A percentile compares a stretch with the other conserved stretches of the same genome.
phyloP scores from a whole-genome alignment of 2,113 vertebrate species.

The Thamnaconus septentrionalis region DNA sequence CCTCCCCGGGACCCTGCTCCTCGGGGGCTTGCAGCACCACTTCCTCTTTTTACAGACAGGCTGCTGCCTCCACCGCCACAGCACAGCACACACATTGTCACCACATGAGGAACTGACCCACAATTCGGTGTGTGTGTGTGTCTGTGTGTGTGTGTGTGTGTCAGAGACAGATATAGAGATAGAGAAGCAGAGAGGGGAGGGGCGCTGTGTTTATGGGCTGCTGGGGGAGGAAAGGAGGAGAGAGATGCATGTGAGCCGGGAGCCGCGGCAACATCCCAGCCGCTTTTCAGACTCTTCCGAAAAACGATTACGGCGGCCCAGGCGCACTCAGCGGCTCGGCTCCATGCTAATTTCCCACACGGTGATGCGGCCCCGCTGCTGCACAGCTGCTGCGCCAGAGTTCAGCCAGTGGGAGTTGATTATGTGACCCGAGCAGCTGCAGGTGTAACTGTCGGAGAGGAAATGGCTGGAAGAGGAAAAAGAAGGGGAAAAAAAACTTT shows the following conservation, averaged over 20 bases:
- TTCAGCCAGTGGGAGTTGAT: slow-evolving; percentile 70
- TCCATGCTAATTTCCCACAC: slow-evolving; percentile 69
- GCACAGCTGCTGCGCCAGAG: slow-evolving; percentile 71
- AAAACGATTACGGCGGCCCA: slow-evolving; percentile 49
- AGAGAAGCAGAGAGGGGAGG: slow-evolving; percentile 4
- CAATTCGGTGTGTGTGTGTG: too few relatives aligned
- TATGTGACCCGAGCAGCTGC: slow-evolving; percentile 71
- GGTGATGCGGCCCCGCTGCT: slow-evolving; percentile 52
- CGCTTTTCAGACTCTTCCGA: slow-evolving; percentile 19
- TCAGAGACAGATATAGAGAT: slow-evolving; percentile 26
- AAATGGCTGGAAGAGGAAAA: slow-evolving; percentile 23
- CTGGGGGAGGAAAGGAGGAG: slow-evolving; percentile 4
- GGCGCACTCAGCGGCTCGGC: slow-evolving; percentile 22
- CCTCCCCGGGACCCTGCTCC: slow-evolving; percentile 74
- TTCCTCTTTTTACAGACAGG: slow-evolving; percentile 78
- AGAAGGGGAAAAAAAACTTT: too few relatives aligned
- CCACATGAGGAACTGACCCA: slow-evolving; percentile 70
- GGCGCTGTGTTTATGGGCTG: slow-evolving; percentile 41
- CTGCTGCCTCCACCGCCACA: slow-evolving; percentile 51
- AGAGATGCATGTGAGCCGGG: neutral
- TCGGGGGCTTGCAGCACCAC: slow-evolving; percentile 74
- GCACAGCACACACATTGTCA: slow-evolving; percentile 80
- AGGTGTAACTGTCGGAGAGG: slow-evolving; percentile 50
- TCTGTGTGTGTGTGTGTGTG: too few relatives aligned
- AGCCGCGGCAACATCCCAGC: slow-evolving; percentile 32